These are phyloP conservation scores for Euura saliciscinereae DNA, from an alignment of 1,140 invertebrate genomes.

Conservation along the genomic window DNA sequence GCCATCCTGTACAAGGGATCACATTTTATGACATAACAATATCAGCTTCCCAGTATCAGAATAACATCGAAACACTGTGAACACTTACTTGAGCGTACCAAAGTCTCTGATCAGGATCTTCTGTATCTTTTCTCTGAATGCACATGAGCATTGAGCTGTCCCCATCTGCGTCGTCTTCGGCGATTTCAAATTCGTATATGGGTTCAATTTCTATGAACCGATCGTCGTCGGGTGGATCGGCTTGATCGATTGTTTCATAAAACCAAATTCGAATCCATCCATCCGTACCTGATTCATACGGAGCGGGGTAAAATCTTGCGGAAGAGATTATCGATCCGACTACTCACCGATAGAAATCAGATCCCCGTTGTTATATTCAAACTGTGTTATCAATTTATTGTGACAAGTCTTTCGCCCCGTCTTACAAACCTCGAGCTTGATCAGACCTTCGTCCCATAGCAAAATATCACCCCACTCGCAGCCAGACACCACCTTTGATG, in stretches of 20 bases:
- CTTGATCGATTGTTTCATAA: slow-evolving; percentile 84
- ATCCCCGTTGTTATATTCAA: slow-evolving; percentile 71
- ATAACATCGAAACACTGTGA: background rate
- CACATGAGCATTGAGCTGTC: slow-evolving; percentile 57
- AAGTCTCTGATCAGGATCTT: slow-evolving; percentile 54
- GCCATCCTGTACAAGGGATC: slow-evolving; percentile 66
- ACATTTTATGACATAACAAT: background rate
- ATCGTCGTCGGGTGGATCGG: slow-evolving; percentile 78
- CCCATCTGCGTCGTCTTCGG: slow-evolving; percentile 41
- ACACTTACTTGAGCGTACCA: slow-evolving; percentile 77
- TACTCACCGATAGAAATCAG: slow-evolving; percentile 63
- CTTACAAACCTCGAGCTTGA: slow-evolving; percentile 79
- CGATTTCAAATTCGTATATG: slow-evolving; percentile 74
- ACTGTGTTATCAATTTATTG: slow-evolving; percentile 71
- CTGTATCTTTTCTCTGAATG: slow-evolving; percentile 60
- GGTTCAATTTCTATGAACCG: slow-evolving; percentile 84
- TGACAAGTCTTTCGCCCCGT: slow-evolving; percentile 77
- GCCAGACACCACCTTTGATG: slow-evolving; percentile 74
- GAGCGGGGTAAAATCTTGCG: slow-evolving; percentile 62
- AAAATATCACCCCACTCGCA: slow-evolving; percentile 90
- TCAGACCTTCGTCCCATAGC: slow-evolving; percentile 85
- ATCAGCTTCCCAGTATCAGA: background rate
- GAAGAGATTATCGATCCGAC: slow-evolving; percentile 25
- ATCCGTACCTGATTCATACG: slow-evolving; percentile 74
- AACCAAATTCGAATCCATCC: slow-evolving; percentile 86